phyloP scores from a whole-genome alignment of 2,888 invertebrate species.

The Scaptomyza polygonia region DNA sequence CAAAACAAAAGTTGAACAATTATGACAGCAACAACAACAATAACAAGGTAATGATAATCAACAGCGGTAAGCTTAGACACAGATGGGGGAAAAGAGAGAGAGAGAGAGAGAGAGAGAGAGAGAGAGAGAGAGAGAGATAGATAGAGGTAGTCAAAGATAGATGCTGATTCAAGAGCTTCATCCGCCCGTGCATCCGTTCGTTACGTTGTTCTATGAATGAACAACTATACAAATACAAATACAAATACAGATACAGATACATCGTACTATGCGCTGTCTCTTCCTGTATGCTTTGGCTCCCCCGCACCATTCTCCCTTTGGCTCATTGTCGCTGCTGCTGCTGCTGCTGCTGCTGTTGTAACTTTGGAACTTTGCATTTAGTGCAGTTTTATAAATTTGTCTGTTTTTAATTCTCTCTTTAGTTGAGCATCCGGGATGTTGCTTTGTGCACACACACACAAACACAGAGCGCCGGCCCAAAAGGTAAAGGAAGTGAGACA shows the following conservation, averaged over 20 bases:
- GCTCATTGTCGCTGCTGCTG: slow-evolving; percentile 53
- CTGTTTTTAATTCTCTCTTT: slow-evolving; percentile 53
- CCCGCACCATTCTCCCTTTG: slow-evolving; percentile 47
- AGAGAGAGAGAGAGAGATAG: slow-evolving; percentile 6
- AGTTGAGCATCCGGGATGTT: slow-evolving; percentile 76
- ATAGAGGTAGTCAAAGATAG: slow-evolving; percentile 29
- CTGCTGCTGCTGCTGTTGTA: slow-evolving; percentile 45
- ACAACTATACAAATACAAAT: slow-evolving; percentile 36
- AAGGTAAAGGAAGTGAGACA: slow-evolving; percentile 79
- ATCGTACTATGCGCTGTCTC: slow-evolving; percentile 22
- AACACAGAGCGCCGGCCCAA: slow-evolving; percentile 34
- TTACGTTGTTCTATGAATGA: slow-evolving; percentile 69
- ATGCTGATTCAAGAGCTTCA: slow-evolving; percentile 74
- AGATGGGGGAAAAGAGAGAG: slow-evolving; percentile 1
- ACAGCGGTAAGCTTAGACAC: slow-evolving; percentile 48
- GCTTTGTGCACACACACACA: slow-evolving; percentile 45
- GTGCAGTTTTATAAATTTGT: slow-evolving; percentile 67
- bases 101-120: neutral
- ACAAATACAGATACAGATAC: slow-evolving; percentile 23
- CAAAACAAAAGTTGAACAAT: slow-evolving; percentile 57
- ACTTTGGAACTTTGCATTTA: slow-evolving; percentile 77
- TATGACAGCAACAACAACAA: slow-evolving; percentile 64
- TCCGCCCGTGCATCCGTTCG: slow-evolving; percentile 79
- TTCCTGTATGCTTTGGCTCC: slow-evolving; percentile 36
- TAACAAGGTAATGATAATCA: slow-evolving; percentile 65